Evolutionary conservation across 2,797 vertebrate genomes (phyloP).

Genomic region (Anguilla anguilla): DNA sequence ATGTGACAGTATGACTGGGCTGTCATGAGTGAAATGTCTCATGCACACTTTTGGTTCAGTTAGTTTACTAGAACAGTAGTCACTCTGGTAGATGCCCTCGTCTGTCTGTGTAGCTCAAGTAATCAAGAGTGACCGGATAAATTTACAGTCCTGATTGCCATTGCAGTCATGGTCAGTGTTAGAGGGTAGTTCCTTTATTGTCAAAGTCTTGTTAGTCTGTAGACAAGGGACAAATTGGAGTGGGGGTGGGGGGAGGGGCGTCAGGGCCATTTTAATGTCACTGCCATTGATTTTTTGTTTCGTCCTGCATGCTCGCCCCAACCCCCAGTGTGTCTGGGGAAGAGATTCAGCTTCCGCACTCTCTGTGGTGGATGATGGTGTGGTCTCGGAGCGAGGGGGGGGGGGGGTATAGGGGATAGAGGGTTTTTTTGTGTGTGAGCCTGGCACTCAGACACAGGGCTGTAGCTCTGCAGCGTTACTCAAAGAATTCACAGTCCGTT

Average conservation of each 20-base stretch:
- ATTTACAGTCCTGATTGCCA: neutral
- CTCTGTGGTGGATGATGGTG: constrained; percentile 7
- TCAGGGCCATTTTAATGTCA: neutral
- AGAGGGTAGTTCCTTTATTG: neutral
- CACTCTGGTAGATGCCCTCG: neutral
- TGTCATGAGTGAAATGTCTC: neutral
- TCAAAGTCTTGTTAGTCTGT: neutral
- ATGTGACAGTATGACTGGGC: neutral
- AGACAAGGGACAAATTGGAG: neutral
- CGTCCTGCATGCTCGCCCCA: neutral
- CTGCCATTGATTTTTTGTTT: constrained; percentile 14
- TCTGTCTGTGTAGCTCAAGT: neutral
- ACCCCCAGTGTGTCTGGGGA: neutral
- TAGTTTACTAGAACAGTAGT: neutral
- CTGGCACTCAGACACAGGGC: neutral
- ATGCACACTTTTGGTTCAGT: neutral
- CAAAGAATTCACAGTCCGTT: constrained; percentile 5
- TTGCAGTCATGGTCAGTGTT: neutral
- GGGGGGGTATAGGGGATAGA: neutral
- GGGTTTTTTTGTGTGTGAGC: neutral
- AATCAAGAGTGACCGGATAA: neutral
- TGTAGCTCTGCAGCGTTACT: neutral
- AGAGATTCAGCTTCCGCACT: constrained; percentile 7
- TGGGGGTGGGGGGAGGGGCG: neutral
- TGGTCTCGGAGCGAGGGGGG: neutral